These are phyloP conservation scores for Asobara japonica DNA, from an alignment of 1,140 invertebrate genomes.

Conservation along the genomic window DNA sequence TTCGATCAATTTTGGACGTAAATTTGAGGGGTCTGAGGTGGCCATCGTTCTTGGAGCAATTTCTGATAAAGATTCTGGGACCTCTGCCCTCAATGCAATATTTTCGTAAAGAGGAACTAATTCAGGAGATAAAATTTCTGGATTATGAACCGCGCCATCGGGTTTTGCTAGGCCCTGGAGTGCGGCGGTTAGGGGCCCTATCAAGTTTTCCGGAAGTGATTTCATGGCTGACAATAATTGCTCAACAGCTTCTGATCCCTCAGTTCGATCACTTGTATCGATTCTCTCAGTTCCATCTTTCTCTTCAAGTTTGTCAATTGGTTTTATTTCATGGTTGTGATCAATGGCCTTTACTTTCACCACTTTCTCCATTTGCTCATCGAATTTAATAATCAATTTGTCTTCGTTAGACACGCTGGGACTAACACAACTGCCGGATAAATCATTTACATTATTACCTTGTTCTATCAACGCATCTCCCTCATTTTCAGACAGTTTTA, in stretches of 20 bases:
- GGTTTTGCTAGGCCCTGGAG: conserved; percentile 50
- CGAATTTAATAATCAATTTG: neutral
- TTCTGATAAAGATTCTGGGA: too few relatives aligned
- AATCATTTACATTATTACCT: conserved; percentile 49
- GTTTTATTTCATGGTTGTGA: conserved; percentile 21
- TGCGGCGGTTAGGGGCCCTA: conserved; percentile 53
- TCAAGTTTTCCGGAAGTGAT: conserved; percentile 57
- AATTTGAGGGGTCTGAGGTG: too few relatives aligned
- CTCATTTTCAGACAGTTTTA: conserved; percentile 40
- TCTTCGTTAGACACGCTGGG: neutral
- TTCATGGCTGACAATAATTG: conserved; percentile 56
- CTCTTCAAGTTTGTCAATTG: neutral
- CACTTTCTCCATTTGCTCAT: neutral
- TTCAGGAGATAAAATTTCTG: conserved; percentile 40
- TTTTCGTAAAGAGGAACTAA: neutral
- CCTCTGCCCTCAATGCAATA: too few relatives aligned
- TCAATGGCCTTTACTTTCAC: conserved; percentile 25
- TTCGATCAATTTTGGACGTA: too few relatives aligned
- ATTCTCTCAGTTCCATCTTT: conserved; percentile 1
- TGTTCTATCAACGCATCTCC: neutral
- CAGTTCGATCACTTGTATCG: neutral
- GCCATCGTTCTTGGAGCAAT: too few relatives aligned
- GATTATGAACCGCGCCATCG: conserved; percentile 21
- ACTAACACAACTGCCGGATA: conserved; percentile 38
- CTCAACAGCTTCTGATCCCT: conserved; percentile 42